Conservation (phyloP, 2,797 vertebrate genomes). For the Tenualosa thibaudeaui region DNA sequence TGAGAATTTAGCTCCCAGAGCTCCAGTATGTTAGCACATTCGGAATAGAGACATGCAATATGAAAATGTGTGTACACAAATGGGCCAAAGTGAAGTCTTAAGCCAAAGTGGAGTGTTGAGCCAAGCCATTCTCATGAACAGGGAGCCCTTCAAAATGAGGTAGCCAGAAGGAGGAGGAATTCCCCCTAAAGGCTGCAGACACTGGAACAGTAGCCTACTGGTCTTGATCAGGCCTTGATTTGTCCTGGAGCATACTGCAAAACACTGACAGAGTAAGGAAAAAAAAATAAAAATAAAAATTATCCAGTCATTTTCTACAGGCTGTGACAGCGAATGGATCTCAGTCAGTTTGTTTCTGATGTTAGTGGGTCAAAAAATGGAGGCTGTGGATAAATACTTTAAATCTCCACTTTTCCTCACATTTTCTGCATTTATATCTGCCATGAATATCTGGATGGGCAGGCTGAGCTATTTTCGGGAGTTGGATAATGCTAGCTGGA, state of each 20-base stretch:
- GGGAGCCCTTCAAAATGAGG: neutral
- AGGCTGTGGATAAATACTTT: neutral
- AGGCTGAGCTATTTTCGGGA: neutral
- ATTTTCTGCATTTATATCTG: neutral
- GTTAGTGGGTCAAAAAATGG: neutral
- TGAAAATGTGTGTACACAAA: neutral
- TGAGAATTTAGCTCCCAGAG: neutral
- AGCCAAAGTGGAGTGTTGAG: neutral
- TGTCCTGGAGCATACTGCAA: neutral
- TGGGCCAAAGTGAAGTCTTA: neutral
- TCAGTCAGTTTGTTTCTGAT: neutral
- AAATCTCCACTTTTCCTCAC: neutral
- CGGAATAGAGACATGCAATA: neutral
- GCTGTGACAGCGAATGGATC: neutral
- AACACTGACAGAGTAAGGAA: neutral
- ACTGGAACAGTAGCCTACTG: neutral
- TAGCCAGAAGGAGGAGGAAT: neutral
- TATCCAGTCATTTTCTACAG: neutral
- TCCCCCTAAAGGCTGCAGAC: neutral
- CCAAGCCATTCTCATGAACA: neutral
- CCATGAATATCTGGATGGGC: neutral
- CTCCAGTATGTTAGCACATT: no score
- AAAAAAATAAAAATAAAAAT: neutral
- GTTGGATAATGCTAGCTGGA: neutral
- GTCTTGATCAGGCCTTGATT: neutral